Base-by-base conservation (phyloP, 2,888 invertebrate genomes). In the Hirtodrosophila alboralis region DNA sequence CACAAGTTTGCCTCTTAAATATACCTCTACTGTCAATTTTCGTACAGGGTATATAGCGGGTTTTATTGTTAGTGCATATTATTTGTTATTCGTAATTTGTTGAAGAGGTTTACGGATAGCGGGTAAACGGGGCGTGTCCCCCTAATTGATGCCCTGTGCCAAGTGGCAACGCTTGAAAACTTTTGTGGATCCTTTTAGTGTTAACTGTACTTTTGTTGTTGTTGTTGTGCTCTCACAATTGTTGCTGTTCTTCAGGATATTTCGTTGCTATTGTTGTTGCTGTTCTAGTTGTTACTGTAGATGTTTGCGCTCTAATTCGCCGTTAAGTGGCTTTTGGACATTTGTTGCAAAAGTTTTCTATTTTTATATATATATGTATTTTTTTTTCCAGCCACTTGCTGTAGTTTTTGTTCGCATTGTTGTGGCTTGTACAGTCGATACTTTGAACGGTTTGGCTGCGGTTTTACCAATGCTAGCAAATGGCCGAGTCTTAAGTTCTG, bases 271-370 rank as follows among this genome's bases (percentile, higher is more conserved):
- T 48, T 67, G 69, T 18, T 56, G 44, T 48, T 43, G 26, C n/a
- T 38, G 34, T n/a, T 23, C 31, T 14, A 43, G 9, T 16, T 49
- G 53, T 47, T 57, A 28, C 47, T 58, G 68, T 56, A 28, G 30
- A 47, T 80, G 77, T 44, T 70, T 79, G 63, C 57, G 84, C 79
- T 69, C 84, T 80, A 80, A 80, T 80, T 79, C 80, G 77, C 80
- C 64, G 84, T 83, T 83, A 80, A 83, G 84, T 80, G 84, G 84
- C 80, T 79, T 80, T 83, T 72, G 69, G 77, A 79, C 84, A 76
- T 83, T 80, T 76, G 83, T 68, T 77, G 78, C 61, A 41, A 77
- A 77, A 77, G 43, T 77, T 77, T 75, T 54, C 38, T 27, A 40
- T 9, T 7, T n/a, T n/a, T n/a, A n/a, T n/a, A n/a, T n/a, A n/a